These are phyloP conservation scores for Hafferia zeledoni DNA, from an alignment of 2,797 vertebrate genomes.

Conservation along the genomic window DNA sequence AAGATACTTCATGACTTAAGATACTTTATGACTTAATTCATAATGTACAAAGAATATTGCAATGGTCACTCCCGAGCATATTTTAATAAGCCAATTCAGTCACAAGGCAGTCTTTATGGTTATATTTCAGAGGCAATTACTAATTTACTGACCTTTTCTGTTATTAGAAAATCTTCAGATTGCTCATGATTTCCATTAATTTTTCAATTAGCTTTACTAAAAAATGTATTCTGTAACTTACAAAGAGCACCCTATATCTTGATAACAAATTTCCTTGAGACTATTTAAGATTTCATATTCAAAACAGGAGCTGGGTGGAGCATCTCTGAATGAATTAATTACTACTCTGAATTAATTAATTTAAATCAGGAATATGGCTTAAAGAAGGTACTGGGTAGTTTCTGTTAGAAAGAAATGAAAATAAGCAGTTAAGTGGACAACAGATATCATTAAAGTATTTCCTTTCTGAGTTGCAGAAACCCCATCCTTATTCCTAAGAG, in stretches of 20 bases:
- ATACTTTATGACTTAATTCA: too few species aligned
- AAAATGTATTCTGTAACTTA: background rate
- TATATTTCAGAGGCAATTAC: background rate
- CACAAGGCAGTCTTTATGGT: background rate
- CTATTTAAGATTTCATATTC: background rate
- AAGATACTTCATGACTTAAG: too few species aligned
- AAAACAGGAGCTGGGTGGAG: background rate
- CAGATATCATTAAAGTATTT: background rate
- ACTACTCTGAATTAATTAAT: background rate
- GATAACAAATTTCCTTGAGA: background rate
- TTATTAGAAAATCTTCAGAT: conserved; percentile 7
- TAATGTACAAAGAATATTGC: background rate
- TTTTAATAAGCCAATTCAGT: conserved; percentile 10
- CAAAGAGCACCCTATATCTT: background rate
- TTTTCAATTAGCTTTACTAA: background rate
- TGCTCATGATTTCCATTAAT: conserved; percentile 5
- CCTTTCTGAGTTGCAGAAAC: background rate
- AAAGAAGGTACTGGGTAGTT: background rate
- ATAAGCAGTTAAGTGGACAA: background rate
- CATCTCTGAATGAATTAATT: background rate
- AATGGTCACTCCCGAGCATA: background rate
- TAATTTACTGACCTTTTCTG: conserved; percentile 17
- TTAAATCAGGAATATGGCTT: background rate
- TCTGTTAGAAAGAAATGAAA: background rate
- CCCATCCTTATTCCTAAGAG: background rate